phyloP scores from a whole-genome alignment of 2,113 vertebrate genomes.

The Sarotherodon lohbergeri region DNA sequence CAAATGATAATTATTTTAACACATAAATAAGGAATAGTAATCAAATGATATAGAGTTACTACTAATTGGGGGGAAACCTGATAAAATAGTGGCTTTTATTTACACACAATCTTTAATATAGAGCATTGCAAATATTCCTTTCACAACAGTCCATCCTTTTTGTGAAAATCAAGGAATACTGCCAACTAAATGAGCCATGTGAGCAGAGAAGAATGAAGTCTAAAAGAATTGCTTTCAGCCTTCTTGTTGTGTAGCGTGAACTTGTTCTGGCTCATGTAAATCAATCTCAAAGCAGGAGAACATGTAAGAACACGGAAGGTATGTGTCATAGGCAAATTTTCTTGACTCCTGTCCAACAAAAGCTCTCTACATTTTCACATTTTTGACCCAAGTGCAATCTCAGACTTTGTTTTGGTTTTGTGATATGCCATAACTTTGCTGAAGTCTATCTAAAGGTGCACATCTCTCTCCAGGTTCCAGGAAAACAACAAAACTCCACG shows the following conservation, averaged over 20 bases:
- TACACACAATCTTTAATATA: neutral
- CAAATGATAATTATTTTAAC: neutral
- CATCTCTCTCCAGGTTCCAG: neutral
- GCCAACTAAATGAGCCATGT: neutral
- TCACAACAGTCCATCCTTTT: neutral
- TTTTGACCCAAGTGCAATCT: neutral
- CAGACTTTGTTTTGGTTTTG: neutral
- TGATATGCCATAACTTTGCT: neutral
- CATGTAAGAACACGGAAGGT: constrained; percentile 22
- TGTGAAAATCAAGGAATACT: neutral
- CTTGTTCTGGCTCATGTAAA: neutral
- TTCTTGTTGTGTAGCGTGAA: neutral
- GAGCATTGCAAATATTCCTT: neutral
- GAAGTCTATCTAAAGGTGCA: neutral
- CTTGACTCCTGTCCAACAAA: neutral
- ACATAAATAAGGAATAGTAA: neutral
- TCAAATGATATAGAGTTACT: neutral
- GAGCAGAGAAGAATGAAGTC: neutral
- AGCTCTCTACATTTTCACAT: neutral
- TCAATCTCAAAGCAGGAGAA: neutral
- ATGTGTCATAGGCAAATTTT: constrained; percentile 13
- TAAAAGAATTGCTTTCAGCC: neutral
- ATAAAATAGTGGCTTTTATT: neutral
- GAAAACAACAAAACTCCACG: neutral
- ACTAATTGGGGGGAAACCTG: neutral